These are phyloP conservation scores for Drosophila leontia DNA, from an alignment of 1,140 invertebrate species.

Conservation along the genomic window DNA sequence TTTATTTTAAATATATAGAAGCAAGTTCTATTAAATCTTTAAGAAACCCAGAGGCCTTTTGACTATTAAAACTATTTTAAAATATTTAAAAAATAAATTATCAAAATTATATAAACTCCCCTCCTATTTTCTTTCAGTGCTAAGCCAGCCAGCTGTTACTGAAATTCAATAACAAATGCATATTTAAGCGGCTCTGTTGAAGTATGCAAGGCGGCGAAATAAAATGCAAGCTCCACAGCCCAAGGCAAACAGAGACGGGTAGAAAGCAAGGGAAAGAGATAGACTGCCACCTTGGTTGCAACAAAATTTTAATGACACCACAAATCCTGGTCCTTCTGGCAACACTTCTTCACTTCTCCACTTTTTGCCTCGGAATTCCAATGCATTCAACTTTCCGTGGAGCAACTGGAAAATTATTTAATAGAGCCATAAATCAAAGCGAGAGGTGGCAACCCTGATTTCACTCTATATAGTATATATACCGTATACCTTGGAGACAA, in stretches of 20 bases:
- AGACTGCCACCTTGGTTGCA: constrained; percentile 25
- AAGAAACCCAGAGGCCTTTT: neutral
- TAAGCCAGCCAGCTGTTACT: constrained; percentile 43
- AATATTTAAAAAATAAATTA: neutral
- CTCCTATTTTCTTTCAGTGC: neutral
- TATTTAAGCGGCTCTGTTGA: constrained; percentile 53
- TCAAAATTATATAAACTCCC: neutral
- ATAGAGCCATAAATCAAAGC: constrained; percentile 66
- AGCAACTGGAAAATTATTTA: constrained; percentile 58
- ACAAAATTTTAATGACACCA: constrained; percentile 56
- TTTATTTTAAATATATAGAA: neutral
- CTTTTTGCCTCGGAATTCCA: constrained; percentile 19
- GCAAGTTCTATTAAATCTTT: neutral
- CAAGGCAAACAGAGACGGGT: neutral
- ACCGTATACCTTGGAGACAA: constrained; percentile 50
- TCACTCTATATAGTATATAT: constrained; percentile 1
- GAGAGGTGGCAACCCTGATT: constrained; percentile 33
- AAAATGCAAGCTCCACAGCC: neutral
- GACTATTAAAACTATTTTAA: neutral
- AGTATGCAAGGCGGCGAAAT: constrained; percentile 30
- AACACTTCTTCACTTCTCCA: neutral
- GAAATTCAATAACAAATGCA: constrained; percentile 73
- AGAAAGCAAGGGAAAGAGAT: neutral
- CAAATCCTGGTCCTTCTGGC: constrained; percentile 16
- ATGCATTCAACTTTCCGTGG: constrained; percentile 36